A percentile compares a stretch with the other conserved stretches of the same genome.
Evolutionary conservation across 2,797 vertebrate species (phyloP).

Genomic region (Peromyscus eremicus): DNA sequence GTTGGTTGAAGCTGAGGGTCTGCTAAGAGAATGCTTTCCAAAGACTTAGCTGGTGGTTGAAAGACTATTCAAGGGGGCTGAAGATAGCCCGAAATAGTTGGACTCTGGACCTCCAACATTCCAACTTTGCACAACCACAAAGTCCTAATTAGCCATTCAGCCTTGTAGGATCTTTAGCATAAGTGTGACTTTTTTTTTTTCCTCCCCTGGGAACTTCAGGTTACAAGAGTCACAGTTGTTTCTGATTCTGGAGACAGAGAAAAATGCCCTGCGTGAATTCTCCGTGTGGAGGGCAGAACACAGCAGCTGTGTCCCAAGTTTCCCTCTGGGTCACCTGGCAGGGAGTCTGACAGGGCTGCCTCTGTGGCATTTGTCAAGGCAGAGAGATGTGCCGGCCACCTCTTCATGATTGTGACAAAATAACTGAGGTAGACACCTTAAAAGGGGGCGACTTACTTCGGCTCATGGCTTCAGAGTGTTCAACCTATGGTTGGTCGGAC

Average conservation of each 20-base stretch:
- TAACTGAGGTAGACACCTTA: neutral
- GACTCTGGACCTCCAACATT: neutral
- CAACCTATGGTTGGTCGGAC: neutral
- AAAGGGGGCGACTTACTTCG: neutral
- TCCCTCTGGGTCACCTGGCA: neutral
- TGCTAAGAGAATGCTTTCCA: neutral
- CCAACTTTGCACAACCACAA: neutral
- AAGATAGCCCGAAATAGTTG: neutral
- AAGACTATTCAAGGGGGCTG: neutral
- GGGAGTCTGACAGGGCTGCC: neutral
- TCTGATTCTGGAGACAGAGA: neutral
- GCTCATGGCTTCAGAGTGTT: neutral
- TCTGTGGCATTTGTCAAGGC: neutral
- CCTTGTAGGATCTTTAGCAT: neutral
- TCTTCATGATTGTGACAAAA: too few relatives aligned
- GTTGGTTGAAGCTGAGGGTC: neutral
- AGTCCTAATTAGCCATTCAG: neutral
- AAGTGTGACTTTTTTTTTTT: neutral
- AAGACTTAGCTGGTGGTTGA: neutral
- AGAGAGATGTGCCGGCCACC: neutral
- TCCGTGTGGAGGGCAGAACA: neutral
- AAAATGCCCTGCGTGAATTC: neutral
- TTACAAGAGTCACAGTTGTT: neutral
- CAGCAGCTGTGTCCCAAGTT: fast-evolving
- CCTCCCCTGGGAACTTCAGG: neutral